Evolutionary conservation across 2,797 vertebrate genomes (phyloP).

Genomic region (Helostoma temminkii): DNA sequence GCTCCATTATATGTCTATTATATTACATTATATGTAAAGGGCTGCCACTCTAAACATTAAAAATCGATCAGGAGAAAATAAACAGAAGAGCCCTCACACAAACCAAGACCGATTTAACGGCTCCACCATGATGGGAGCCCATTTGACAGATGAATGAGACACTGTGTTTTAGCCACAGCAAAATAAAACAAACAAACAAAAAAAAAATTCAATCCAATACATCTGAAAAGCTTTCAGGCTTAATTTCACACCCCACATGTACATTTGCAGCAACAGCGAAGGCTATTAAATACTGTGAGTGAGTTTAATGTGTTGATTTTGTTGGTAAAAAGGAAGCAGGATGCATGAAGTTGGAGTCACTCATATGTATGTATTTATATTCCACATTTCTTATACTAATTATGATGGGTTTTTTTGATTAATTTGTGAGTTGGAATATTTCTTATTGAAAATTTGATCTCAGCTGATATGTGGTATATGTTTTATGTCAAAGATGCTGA

Average conservation of each 20-base stretch:
- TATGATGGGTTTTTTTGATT: no score
- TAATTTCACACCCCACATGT: constrained; percentile 43
- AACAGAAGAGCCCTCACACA: constrained; percentile 43
- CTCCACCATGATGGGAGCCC: constrained; percentile 6
- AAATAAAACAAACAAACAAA: constrained; percentile 44
- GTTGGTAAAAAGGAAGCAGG: no score
- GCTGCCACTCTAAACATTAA: constrained; percentile 37
- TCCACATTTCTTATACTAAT: no score
- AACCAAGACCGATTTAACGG: constrained; percentile 42
- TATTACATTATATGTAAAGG: no score
- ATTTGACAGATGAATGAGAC: constrained; percentile 42
- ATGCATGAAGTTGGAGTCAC: no score
- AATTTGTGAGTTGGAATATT: no score
- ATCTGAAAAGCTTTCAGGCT: constrained; percentile 50
- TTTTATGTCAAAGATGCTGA: no score
- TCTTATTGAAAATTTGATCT: no score
- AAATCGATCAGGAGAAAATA: constrained; percentile 41
- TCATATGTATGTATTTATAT: no score
- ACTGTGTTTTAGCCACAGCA: constrained; percentile 41
- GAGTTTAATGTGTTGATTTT: constrained; percentile 22
- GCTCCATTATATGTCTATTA: constrained; percentile 4
- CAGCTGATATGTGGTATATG: no score
- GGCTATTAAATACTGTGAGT: constrained; percentile 40
- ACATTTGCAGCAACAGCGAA: constrained; percentile 7
- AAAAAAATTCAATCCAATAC: constrained; percentile 8